Conservation (phyloP, 2,888 invertebrate genomes). For the Habroteleia sp. region DNA sequence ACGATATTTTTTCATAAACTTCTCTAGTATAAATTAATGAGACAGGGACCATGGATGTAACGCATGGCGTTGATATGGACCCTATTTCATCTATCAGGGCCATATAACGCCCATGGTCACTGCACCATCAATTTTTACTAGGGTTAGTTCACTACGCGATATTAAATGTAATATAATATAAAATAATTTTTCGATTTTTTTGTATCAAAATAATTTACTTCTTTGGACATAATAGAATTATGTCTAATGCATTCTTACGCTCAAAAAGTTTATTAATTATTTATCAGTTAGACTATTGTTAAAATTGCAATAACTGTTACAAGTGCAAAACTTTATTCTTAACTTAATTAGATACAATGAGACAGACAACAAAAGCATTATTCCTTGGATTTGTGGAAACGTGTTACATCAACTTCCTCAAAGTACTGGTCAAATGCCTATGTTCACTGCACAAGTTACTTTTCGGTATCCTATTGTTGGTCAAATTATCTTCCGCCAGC, state of each 20-base stretch:
- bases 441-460: constrained; percentile 90
- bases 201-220: too few relatives aligned
- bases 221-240: too few relatives aligned
- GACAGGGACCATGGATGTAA: too few relatives aligned
- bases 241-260: not conserved
- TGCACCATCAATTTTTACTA: too few relatives aligned
- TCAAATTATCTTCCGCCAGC: constrained; percentile 90
- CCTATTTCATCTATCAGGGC: too few relatives aligned
- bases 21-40: too few relatives aligned
- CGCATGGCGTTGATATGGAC: too few relatives aligned
- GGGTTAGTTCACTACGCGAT: too few relatives aligned
- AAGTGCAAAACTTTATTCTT: constrained; percentile 35
- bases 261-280: constrained; percentile 16
- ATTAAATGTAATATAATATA: too few relatives aligned
- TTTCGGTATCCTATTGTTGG: constrained; percentile 95
- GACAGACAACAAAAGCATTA: constrained; percentile 79
- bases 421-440: constrained; percentile 86
- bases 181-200: too few relatives aligned
- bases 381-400: constrained; percentile 86
- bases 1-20: too few relatives aligned
- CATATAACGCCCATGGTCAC: too few relatives aligned
- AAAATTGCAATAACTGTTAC: constrained; percentile 13
- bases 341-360: constrained; percentile 81
- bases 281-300: constrained; percentile 8
- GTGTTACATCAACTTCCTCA: constrained; percentile 85